Percentiles rank a stretch among this genome's conserved stretches.
These are phyloP conservation scores for Syrphus vitripennis DNA, from an alignment of 2,888 invertebrate genomes.

Conservation along the genomic window DNA sequence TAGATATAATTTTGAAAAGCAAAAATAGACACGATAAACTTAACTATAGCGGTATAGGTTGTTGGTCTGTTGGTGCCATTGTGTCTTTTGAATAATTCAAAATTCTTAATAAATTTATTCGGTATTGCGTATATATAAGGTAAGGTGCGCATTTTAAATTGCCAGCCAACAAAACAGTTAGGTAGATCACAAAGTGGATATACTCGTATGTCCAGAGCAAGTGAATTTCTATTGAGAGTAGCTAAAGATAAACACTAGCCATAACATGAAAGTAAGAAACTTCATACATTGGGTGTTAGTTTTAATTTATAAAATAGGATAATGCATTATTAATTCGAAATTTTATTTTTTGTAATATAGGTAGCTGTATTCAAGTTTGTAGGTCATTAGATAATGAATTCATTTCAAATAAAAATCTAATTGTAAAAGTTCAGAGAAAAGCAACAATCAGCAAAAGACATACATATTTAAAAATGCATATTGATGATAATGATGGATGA, in stretches of 20 bases:
- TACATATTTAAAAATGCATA: too few species aligned
- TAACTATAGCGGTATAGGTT: neutral
- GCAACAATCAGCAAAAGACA: too few species aligned
- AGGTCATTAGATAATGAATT: neutral
- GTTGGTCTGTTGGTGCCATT: neutral
- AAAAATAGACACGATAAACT: neutral
- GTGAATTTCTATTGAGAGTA: conserved; percentile 34
- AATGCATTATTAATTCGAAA: conserved; percentile 47
- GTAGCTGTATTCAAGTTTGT: conserved; percentile 24
- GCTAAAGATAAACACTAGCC: neutral
- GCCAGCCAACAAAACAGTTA: conserved; percentile 14
- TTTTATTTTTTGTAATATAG: neutral
- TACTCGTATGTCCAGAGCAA: too few species aligned
- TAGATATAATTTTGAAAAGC: neutral
- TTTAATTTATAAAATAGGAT: conserved; percentile 8
- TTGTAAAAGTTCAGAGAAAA: too few species aligned
- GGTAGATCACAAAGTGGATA: conserved; percentile 32
- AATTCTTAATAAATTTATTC: neutral
- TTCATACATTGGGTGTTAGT: neutral
- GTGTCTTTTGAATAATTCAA: conserved; percentile 7
- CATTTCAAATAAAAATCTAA: too few species aligned
- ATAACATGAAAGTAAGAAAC: too few species aligned
- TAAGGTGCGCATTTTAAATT: conserved; percentile 48
- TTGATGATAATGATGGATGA: too few species aligned
- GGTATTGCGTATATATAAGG: conserved; percentile 27